A percentile compares a stretch with the other conserved stretches of the same genome.
Evolutionary conservation across 2,797 vertebrate species (phyloP).

Genomic region (Chaetophractus vellerosus): DNA sequence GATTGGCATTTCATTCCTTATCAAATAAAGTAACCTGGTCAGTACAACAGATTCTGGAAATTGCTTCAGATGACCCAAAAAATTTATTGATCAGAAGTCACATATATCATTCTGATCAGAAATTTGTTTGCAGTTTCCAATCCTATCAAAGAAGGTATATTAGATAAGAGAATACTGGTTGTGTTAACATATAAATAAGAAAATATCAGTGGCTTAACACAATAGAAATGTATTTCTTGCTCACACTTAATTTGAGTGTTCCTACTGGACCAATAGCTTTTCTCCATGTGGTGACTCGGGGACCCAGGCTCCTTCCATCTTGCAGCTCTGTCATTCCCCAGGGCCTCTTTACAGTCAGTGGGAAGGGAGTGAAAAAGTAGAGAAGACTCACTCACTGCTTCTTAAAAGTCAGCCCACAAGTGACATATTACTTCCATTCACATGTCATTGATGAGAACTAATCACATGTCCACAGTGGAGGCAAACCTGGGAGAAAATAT

Average conservation of each 20-base stretch:
- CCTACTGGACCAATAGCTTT: not conserved
- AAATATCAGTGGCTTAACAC: too few species aligned
- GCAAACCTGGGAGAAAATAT: not conserved
- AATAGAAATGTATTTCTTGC: not conserved
- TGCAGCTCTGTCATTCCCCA: not conserved
- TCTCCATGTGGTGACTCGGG: not conserved
- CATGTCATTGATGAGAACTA: not conserved
- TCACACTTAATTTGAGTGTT: not conserved
- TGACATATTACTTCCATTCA: not conserved
- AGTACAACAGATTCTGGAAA: slow-evolving; percentile 1
- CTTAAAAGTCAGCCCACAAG: not conserved
- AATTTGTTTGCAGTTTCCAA: not conserved
- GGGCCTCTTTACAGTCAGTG: not conserved
- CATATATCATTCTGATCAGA: not conserved
- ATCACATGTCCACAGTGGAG: not conserved
- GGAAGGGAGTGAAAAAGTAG: not conserved
- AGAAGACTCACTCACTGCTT: not conserved
- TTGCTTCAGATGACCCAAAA: not conserved
- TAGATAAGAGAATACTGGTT: not conserved
- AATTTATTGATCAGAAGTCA: not conserved
- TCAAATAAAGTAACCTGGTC: not conserved
- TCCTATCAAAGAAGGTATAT: not conserved
- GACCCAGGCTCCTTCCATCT: not conserved
- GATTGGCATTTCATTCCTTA: not conserved
- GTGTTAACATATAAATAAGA: not conserved